These are phyloP conservation scores for Acrobasis suavella DNA, from an alignment of 2,888 invertebrate genomes.

Conservation along the genomic window DNA sequence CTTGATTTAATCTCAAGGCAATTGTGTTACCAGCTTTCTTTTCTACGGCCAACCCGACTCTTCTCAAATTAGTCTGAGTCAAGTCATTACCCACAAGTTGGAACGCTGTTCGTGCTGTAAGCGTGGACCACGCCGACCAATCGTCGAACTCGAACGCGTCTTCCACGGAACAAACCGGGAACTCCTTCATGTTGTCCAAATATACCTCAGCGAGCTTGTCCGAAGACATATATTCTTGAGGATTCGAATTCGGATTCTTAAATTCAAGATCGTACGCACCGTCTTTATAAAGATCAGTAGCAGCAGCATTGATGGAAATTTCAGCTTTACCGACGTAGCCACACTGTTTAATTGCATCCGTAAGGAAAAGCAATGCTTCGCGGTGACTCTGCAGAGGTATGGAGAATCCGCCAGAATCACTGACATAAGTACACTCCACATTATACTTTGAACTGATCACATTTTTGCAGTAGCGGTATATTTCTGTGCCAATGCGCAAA, in stretches of 20 bases:
- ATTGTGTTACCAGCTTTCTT: conserved; percentile 97
- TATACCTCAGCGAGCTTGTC: conserved; percentile 94
- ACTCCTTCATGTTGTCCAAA: conserved; percentile 93
- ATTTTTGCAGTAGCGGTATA: conserved; percentile 96
- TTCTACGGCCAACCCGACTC: conserved; percentile 95
- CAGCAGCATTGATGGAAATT: conserved; percentile 98
- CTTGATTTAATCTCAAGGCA: conserved; percentile 97
- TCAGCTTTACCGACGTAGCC: conserved; percentile 95
- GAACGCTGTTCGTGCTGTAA: conserved; percentile 86
- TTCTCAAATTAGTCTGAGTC: conserved; percentile 94
- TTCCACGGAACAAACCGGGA: conserved; percentile 96
- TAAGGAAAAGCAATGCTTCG: conserved; percentile 93
- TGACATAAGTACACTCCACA: conserved; percentile 95
- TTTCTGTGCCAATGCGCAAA: conserved; percentile 98
- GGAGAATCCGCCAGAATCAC: conserved; percentile 98
- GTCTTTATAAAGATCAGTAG: conserved; percentile 95
- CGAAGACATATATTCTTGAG: conserved; percentile 89
- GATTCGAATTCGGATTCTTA: conserved; percentile 96
- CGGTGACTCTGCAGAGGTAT: conserved; percentile 97
- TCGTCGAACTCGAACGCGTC: conserved; percentile 99
- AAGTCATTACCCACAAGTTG: conserved; percentile 97
- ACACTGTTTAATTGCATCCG: conserved; percentile 93
- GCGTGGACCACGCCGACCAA: conserved; percentile 96
- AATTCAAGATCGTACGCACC: conserved; percentile 97
- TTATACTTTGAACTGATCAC: conserved; percentile 95